Base-by-base conservation (phyloP, 2,113 vertebrate genomes). In the Larimichthys crocea region DNA sequence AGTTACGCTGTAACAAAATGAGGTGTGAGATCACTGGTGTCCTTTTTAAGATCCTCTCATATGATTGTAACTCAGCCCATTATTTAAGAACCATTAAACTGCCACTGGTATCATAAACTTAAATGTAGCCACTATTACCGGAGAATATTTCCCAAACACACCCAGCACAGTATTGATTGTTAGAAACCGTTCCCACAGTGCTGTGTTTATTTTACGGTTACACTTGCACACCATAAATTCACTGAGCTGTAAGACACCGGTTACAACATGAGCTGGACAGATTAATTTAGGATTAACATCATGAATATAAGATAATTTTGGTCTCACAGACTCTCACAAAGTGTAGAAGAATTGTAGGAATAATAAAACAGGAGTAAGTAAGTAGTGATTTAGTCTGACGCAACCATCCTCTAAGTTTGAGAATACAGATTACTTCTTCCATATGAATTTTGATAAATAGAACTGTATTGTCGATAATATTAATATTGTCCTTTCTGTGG, bases 211-310 rank as follows among this genome's bases (percentile, higher is more conserved):
- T 44, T 44, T 26, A 44, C n/a, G 22, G 6, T 65, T 70, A 26
- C 62, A 53, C 44, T 16, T 15, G 9, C 40, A 56, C 35, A 64
- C 59, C 15, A 56, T 63, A 42, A 84, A 70, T 52, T 59, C 20
- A 35, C 19, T 14, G 10, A 50, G 50, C 11, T 68, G 9, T 57
- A 22, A 68, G 16, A 19, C 67, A 55, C 14, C 2, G 42, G 15
- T 68, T 74, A 46, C 16, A 64, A 52, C 19, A 65, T 35, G 40
- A 50, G 5, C 19, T 61, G 14, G 16, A 55, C 60, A 10, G 53
- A 64, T 68, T 22, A 17, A 22, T 69, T 65, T 61, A 40, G n/a
- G 16, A 64, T 50, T 59, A 16, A 10, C 62, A 15, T 56, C 2
- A 56, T 46, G 29, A 40, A 35, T 61, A 20, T 67, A 17, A 61